Base-by-base conservation (phyloP, 2,797 vertebrate genomes). In the Arremon aurantiirostris region DNA sequence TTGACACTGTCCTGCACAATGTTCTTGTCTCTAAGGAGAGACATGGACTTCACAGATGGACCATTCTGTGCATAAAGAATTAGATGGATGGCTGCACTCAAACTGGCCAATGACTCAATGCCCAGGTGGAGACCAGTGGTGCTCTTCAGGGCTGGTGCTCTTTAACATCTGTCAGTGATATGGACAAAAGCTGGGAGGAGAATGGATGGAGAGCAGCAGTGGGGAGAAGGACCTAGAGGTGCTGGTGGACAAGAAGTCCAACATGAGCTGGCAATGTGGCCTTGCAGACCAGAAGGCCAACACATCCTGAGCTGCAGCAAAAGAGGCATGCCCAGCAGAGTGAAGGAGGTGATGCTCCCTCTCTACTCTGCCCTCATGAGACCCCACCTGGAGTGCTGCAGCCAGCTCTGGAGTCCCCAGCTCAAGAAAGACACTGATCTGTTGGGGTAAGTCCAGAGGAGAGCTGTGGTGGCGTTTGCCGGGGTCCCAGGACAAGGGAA, bases 311-410 rank as follows among this genome's bases (percentile, higher is more conserved):
- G 18, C 42, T 84, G 27, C 52, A 59, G 46, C 27, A 37, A 66
- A 75, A 37, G 32, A 50, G n/a, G 22, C 0, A 0, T 19, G 14
- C 19, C 37, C 15, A 37, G n/a, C 53, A 52, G 22, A 11, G 28
- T 0, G 1, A 65, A 32, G 27, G 52, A 66, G 14, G 27, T 23
- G 44, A n/a, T 30, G 30, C 6, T 56, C 35, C 21, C 42, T 26
- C 44, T 75, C 37, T n/a, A 19, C 18, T 66, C 37, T 52, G 70
- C 61, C 53, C 27, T 59, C 44, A 19, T 15, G 46, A 66, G 37
- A 66, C 22, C 12, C 27, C 15, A 66, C 12, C 55, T 52, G 55
- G 14, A 68, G 23, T 35, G 12, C 61, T 59, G 70, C 61, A 75
- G 32, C n/a, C 53, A 52, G 46, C n/a, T 68, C 46, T 28, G n/a